Percentiles rank a stretch among this genome's conserved stretches.
Conservation (phyloP, 2,113 vertebrate genomes). For the Pluvialis apricaria region DNA sequence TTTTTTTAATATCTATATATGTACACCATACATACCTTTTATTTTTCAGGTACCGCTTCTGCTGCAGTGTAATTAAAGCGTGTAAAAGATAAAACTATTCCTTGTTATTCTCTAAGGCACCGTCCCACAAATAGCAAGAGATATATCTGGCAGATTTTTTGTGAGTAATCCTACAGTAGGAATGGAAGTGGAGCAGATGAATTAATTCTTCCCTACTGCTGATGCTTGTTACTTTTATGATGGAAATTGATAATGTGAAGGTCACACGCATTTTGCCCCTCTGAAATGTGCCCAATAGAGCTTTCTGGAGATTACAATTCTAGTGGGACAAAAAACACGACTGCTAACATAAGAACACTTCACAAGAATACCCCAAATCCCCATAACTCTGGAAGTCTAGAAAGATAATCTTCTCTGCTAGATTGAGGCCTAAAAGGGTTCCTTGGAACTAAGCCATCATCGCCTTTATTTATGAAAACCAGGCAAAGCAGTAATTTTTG, state of each 20-base stretch:
- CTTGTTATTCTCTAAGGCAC: not conserved
- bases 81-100: not conserved
- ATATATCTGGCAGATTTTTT: not conserved
- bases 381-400: not conserved
- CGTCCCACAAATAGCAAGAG: fast-evolving
- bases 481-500: not conserved
- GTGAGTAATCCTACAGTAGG: not conserved
- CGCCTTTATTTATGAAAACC: not conserved
- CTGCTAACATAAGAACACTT: not conserved
- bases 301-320: not conserved
- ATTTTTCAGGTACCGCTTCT: not conserved
- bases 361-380: not conserved
- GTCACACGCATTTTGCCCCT: not conserved
- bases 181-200: not conserved
- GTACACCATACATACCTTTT: not conserved
- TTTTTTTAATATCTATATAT: not conserved
- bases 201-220: not conserved
- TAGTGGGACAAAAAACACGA: not conserved
- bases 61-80: not conserved
- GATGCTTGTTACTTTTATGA: not conserved
- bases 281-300: not conserved
- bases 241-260: not conserved
- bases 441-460: not conserved
- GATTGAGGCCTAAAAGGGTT: not conserved
- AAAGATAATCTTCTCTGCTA: not conserved